A percentile compares a stretch with the other conserved stretches of the same genome.
phyloP scores from a whole-genome alignment of 2,113 vertebrate genomes.

The Charadrius vociferus region DNA sequence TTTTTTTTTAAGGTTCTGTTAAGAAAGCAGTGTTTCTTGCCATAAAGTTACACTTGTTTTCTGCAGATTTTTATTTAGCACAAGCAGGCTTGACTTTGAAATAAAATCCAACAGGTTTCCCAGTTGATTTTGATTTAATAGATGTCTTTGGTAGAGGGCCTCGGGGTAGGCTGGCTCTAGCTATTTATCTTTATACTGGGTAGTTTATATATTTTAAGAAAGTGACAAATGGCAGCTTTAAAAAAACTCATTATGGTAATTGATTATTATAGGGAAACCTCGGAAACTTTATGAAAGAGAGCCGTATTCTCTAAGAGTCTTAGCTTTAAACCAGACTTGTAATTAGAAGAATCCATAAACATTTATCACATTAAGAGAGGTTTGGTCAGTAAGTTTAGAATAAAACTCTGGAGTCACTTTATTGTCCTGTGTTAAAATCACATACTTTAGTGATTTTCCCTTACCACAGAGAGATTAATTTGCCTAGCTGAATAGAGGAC shows the following conservation, averaged over 20 bases:
- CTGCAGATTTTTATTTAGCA: constrained; percentile 2
- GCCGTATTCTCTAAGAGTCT: constrained; percentile 70
- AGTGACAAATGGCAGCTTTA: constrained; percentile 80
- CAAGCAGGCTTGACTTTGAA: constrained; percentile 67
- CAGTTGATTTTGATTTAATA: constrained; percentile 78
- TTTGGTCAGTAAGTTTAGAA: constrained; percentile 64
- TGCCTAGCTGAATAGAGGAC: constrained; percentile 36
- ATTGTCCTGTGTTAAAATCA: constrained; percentile 65
- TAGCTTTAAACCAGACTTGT: constrained; percentile 76
- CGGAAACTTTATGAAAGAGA: constrained; percentile 74
- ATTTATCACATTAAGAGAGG: constrained; percentile 76
- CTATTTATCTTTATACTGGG: constrained; percentile 78
- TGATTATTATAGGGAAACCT: constrained; percentile 80
- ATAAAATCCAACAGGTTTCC: constrained; percentile 72
- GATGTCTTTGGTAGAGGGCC: constrained; percentile 58
- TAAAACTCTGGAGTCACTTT: constrained; percentile 57
- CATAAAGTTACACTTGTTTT: constrained; percentile 6
- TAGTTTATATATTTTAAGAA: constrained; percentile 83
- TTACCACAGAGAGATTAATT: constrained; percentile 62
- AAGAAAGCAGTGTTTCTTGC: not conserved
- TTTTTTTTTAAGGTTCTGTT: not conserved
- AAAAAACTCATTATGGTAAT: constrained; percentile 84
- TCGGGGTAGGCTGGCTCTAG: constrained; percentile 54
- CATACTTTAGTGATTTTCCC: constrained; percentile 49
- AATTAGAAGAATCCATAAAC: constrained; percentile 81